Evolutionary conservation across 2,888 invertebrate species (phyloP).

Genomic region (Ariolimax columbianus): DNA sequence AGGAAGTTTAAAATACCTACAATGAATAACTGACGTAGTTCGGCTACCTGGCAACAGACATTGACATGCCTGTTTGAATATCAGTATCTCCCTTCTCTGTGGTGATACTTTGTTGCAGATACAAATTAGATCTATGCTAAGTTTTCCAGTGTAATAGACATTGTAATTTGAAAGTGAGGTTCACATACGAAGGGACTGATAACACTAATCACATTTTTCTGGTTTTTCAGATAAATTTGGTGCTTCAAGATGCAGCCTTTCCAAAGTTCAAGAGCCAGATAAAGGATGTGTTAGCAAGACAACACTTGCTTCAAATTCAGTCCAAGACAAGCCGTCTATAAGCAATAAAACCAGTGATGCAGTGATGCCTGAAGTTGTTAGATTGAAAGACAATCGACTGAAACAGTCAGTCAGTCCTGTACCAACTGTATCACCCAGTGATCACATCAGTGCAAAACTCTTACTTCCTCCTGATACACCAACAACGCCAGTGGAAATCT

Average conservation of each 20-base stretch:
- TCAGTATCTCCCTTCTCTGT: no score
- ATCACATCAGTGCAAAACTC: not conserved
- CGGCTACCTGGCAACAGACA: no score
- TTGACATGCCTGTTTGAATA: no score
- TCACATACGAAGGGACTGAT: no score
- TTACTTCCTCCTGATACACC: slow-evolving; percentile 59
- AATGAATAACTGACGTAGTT: no score
- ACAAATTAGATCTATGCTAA: no score
- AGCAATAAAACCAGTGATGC: slow-evolving; percentile 4
- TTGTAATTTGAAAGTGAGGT: no score
- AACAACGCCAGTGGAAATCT: slow-evolving; percentile 53
- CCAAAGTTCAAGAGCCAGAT: not conserved
- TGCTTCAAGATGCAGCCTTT: not conserved
- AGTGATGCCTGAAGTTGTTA: not conserved
- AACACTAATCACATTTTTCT: not conserved
- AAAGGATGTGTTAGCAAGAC: not conserved
- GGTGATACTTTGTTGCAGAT: no score
- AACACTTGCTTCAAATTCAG: not conserved
- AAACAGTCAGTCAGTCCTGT: not conserved
- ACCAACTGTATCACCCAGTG: not conserved
- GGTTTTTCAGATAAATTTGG: not conserved
- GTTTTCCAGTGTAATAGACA: no score
- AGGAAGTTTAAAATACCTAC: no score
- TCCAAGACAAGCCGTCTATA: not conserved
- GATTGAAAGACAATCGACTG: not conserved